phyloP scores from a whole-genome alignment of 2,888 invertebrate species.

The Spisula subtruncata region DNA sequence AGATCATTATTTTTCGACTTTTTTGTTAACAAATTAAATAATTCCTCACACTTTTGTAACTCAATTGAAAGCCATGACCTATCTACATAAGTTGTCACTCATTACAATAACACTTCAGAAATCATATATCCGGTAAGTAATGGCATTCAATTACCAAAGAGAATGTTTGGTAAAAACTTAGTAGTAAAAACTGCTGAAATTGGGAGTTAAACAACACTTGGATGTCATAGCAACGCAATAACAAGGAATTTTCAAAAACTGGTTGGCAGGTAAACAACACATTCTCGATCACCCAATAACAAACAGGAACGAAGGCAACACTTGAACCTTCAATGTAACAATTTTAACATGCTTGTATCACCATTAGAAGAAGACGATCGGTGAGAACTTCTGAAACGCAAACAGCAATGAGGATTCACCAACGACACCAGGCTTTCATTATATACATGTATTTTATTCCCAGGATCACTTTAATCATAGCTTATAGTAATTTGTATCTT shows the following conservation, averaged over 20 bases:
- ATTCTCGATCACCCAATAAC: background rate
- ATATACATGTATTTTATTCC: background rate
- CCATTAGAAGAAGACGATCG: background rate
- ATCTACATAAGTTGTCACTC: background rate
- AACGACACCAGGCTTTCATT: background rate
- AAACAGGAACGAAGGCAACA: background rate
- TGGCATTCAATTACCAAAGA: too few relatives aligned
- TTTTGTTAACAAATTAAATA: too few relatives aligned
- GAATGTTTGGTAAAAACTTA: too few relatives aligned
- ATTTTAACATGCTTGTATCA: background rate
- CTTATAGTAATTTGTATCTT: too few relatives aligned
- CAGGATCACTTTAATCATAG: too few relatives aligned
- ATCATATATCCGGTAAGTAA: background rate
- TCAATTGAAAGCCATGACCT: too few relatives aligned
- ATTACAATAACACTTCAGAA: background rate
- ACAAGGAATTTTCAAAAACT: too few relatives aligned
- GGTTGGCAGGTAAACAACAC: background rate
- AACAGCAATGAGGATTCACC: background rate
- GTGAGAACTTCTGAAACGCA: background rate
- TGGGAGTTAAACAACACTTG: too few relatives aligned
- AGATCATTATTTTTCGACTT: too few relatives aligned
- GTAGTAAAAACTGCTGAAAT: too few relatives aligned
- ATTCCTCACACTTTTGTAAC: too few relatives aligned
- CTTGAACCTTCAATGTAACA: background rate
- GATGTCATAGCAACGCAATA: too few relatives aligned